Evolutionary conservation across 2,797 vertebrate species (phyloP), one percentile per base, ranked within the genome.

Genomic region (Crocodylus rhombifer): DNA sequence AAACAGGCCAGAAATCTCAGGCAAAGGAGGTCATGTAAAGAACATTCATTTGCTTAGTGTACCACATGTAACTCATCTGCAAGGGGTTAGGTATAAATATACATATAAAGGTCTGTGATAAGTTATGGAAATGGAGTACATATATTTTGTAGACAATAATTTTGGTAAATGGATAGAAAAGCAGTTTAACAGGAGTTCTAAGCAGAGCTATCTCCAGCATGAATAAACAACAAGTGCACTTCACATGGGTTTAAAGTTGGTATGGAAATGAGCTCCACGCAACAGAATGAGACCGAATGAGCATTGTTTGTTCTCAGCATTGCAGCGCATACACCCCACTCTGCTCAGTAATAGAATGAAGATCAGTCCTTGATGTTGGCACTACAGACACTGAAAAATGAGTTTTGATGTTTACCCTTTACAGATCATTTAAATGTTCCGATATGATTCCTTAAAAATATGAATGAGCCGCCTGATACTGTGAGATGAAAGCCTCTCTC

Each of bases 351-450:
- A 58, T 55, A 55, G 18, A 85, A 92, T 2, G 0, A 71, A 91
- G 82, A 77, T 33, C 28, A 42, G 79, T 36, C 86, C 36, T 83
- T 84, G 55, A 83, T 67, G 57, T 80, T 83, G 73, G 83, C 73
- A 80, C 55, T 30, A 61, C 21, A 92, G 75, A 73, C 67, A 63
- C 69, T 61, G 82, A 69, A 91, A 90, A 91, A 90, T 77, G 91
- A 77, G 64, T 1, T 96, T 92, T 83, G 77, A 42, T 28, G 33
- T 73, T 87, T 95, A 89, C 86, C 84, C 86, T 96, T 96, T 96
- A 84, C 86, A 96, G 88, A 90, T 94, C 92, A 94, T 95, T 97
- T 96, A 88, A 84, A 78, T 60, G 71, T 91, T 92, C 88, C 93
- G 85, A 95, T 51, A 82, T 87, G 42, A 60, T 87, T 88, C 84